Base-by-base conservation (phyloP, 1,140 invertebrate species). In the Drosophila melanica region DNA sequence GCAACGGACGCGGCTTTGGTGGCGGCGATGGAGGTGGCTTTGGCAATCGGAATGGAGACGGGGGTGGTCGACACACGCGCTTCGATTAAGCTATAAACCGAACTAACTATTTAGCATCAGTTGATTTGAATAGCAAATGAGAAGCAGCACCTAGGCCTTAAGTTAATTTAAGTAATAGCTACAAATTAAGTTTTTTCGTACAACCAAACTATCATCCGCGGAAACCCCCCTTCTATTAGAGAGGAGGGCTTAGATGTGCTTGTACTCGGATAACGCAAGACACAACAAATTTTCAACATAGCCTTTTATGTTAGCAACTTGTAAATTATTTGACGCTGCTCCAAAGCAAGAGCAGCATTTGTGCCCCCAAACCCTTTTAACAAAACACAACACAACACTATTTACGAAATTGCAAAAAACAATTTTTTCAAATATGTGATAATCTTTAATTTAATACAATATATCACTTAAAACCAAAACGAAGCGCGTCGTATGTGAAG, bases 51-150 rank as follows among this genome's bases (percentile, higher is more conserved):
- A 93, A 90, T 23, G 93, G 90, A 42, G 92, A 92, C 27, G 90
- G 91, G 27, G 91, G 92, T 50, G 91, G 91, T 20, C 86, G 91
- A 62, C 93, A 94, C 82, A 93, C 92, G 82, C 91, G 93, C 92
- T 94, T 94, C 90, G 92, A 93, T 77, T 92, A 90, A 71, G 45
- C 68, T 71, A 55, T 53, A 70, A 10, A 73, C 23, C 68, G 75
- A 59, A 74, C 66, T 77, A 75, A 68, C 66, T 68, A 80, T 45
- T 35, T 75, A 86, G 78, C 37, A 87, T 62, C 81, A 87, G 73
- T 79, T 90, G 73, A 79, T 87, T 82, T 89, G 69, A 77, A 77
- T 90, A 89, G 77, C 90, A 79, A 90, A 89, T 65, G 74, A 81
- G 82, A 82, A 75, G 81, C 80, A 72, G 77, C 73, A 18, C 65